These are phyloP conservation scores for Myotis brandtii DNA, from an alignment of 2,113 vertebrate species.

Conservation along the genomic window DNA sequence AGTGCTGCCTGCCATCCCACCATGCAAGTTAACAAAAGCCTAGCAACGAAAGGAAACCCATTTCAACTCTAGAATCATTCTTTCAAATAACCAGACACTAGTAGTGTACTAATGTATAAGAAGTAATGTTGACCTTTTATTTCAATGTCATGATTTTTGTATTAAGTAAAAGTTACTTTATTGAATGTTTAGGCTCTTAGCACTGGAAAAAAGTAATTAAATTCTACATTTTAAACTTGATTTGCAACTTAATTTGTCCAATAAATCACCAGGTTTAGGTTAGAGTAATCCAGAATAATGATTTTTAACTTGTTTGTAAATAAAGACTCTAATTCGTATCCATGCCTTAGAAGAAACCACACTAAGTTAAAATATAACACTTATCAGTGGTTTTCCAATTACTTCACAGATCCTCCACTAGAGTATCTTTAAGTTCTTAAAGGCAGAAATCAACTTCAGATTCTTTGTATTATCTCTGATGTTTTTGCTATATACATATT, in stretches of 20 bases:
- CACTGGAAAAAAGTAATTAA: neutral
- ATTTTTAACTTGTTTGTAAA: neutral
- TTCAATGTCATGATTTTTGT: conserved; percentile 25
- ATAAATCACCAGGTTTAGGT: neutral
- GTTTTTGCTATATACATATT: neutral
- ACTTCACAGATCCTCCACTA: neutral
- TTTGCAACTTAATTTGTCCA: neutral
- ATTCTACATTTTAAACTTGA: conserved; percentile 13
- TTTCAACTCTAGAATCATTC: neutral
- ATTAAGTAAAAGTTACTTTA: conserved; percentile 21
- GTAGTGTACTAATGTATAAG: neutral
- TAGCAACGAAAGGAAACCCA: neutral
- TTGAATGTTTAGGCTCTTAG: neutral
- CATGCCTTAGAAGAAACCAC: neutral
- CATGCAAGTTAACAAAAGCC: neutral
- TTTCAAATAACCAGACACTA: neutral
- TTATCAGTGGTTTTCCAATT: neutral
- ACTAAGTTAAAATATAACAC: neutral
- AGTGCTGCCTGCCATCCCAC: neutral
- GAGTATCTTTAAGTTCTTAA: neutral
- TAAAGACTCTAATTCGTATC: neutral
- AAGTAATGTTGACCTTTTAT: neutral
- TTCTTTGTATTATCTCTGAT: neutral
- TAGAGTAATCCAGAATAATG: conserved; percentile 15
- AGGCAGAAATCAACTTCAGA: neutral